Percentiles rank a stretch among this genome's conserved stretches.
Evolutionary conservation across 2,888 invertebrate species (phyloP).

Genomic region (Drosophila aldrichi): DNA sequence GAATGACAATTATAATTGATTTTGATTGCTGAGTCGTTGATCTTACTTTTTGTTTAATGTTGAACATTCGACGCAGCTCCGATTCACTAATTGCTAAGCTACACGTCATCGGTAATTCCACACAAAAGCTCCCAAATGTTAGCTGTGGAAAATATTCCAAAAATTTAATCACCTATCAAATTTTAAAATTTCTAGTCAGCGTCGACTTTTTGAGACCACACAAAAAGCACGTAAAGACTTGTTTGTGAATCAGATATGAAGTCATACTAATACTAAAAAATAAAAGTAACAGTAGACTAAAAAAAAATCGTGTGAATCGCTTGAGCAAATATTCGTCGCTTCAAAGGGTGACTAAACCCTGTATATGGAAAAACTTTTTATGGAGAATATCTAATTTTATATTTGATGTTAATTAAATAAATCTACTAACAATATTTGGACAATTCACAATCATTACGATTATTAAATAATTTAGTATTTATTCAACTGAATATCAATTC

Average conservation of each 20-base stretch:
- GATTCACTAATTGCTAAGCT: slow-evolving; percentile 43
- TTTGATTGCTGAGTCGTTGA: slow-evolving; percentile 50
- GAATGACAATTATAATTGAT: slow-evolving; percentile 44
- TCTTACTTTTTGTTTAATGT: slow-evolving; percentile 38
- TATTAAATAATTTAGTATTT: background rate
- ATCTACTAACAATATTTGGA: background rate
- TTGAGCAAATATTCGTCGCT: background rate
- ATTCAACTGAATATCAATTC: background rate
- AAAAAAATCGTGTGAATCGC: background rate
- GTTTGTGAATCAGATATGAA: slow-evolving; percentile 5
- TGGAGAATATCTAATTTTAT: background rate
- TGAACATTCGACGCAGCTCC: slow-evolving; percentile 21
- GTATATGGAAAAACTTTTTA: background rate
- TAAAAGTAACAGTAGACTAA: background rate
- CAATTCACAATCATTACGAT: background rate
- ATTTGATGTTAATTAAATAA: background rate
- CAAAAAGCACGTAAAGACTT: background rate
- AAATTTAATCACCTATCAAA: background rate
- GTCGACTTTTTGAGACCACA: background rate
- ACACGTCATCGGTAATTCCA: slow-evolving; percentile 69
- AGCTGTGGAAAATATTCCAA: background rate
- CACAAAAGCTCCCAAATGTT: slow-evolving; percentile 7
- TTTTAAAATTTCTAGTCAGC: background rate
- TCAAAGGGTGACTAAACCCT: background rate
- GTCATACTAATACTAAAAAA: background rate